phyloP scores from a whole-genome alignment of 2,797 vertebrate genomes.

The Sitta carolinensis region DNA sequence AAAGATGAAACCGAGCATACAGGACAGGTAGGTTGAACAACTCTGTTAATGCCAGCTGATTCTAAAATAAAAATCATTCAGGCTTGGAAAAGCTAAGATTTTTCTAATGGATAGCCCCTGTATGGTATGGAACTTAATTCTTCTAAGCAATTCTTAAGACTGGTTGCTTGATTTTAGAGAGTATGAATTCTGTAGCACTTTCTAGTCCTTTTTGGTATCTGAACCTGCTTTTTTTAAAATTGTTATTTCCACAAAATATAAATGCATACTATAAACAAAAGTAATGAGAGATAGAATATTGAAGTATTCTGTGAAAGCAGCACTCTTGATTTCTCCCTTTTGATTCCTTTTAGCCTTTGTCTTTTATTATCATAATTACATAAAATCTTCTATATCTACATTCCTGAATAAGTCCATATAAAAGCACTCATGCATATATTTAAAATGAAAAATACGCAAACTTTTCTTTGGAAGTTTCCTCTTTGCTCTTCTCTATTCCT shows the following conservation, averaged over 20 bases:
- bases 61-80: background rate
- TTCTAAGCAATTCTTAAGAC: background rate
- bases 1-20: slow-evolving; percentile 98
- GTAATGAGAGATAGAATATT: background rate
- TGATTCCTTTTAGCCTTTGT: background rate
- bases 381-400: background rate
- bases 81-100: background rate
- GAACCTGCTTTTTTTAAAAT: background rate
- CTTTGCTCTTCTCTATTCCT: background rate
- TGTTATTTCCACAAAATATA: background rate
- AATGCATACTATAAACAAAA: background rate
- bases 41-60: background rate
- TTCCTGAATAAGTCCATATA: background rate
- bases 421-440: background rate
- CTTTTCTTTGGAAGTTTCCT: background rate
- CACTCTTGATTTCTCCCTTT: background rate
- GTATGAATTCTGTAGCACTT: background rate
- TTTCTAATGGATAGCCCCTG: background rate
- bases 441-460: background rate
- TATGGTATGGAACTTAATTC: background rate
- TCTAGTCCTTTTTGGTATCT: background rate
- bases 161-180: background rate
- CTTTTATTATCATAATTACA: background rate
- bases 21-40: slow-evolving; percentile 86
- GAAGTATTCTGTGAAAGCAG: background rate